These are phyloP conservation scores for Tragelaphus scriptus DNA, from an alignment of 2,113 vertebrate genomes.

Conservation along the genomic window DNA sequence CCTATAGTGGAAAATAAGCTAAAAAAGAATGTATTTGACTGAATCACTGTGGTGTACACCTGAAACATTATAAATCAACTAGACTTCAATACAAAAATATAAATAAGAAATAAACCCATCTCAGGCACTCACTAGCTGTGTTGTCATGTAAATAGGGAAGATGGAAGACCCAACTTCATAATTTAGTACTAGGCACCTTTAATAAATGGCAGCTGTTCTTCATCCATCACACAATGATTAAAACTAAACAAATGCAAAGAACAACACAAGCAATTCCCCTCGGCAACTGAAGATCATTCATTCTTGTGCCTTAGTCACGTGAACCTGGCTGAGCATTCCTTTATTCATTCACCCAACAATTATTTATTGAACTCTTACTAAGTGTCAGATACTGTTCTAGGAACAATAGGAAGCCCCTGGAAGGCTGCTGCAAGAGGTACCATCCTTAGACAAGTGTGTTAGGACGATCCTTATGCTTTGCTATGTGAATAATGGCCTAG, in stretches of 20 bases:
- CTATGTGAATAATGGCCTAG: neutral
- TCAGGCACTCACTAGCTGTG: neutral
- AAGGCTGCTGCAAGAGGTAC: neutral
- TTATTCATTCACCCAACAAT: neutral
- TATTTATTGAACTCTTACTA: neutral
- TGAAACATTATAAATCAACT: neutral
- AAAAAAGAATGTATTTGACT: neutral
- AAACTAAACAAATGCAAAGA: neutral
- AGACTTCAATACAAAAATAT: neutral
- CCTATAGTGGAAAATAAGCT: neutral
- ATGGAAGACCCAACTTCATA: neutral
- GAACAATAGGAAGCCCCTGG: neutral
- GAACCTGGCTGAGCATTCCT: neutral
- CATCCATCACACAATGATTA: neutral
- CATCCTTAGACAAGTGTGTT: neutral
- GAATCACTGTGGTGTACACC: neutral
- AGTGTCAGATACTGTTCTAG: neutral
- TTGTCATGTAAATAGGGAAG: neutral
- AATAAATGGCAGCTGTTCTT: neutral
- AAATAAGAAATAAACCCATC: neutral
- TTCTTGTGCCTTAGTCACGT: neutral
- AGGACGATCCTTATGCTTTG: neutral
- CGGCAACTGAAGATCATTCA: neutral
- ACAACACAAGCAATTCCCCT: neutral
- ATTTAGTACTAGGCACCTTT: neutral